A percentile compares a stretch with the other conserved stretches of the same genome.
Conservation (phyloP, 2,797 vertebrate species). For the Clangula hyemalis region DNA sequence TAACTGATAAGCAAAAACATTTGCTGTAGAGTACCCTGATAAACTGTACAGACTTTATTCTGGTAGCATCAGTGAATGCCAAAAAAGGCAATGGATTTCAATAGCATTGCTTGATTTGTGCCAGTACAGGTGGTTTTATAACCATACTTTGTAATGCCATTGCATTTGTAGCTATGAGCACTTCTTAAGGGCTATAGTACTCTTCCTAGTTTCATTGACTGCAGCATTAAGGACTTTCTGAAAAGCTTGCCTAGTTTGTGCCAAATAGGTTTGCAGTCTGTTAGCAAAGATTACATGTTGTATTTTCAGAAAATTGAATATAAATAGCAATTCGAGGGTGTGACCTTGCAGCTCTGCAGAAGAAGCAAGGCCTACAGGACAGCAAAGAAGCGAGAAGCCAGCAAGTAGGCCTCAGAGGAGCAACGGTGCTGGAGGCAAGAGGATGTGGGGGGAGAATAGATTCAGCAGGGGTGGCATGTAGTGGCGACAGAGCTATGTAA, state of each 20-base stretch:
- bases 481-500: neutral
- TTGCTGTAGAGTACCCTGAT: neutral
- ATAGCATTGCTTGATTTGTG: neutral
- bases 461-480: neutral
- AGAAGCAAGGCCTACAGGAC: neutral
- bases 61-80: neutral
- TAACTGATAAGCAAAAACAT: neutral
- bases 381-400: neutral
- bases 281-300: neutral
- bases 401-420: neutral
- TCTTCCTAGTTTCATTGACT: neutral
- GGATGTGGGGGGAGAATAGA: conserved; percentile 15
- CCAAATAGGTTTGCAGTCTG: neutral
- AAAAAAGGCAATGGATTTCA: neutral
- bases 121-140: neutral
- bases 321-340: conserved; percentile 17
- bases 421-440: neutral
- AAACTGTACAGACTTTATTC: neutral
- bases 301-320: neutral
- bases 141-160: rapidly evolving
- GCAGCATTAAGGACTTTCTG: neutral
- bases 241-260: neutral
- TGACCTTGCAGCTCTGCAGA: neutral
- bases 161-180: neutral
- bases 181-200: neutral